A percentile compares a stretch with the other conserved stretches of the same genome.
phyloP scores from a whole-genome alignment of 2,888 invertebrate species.

The Meliscaeva auricollis region DNA sequence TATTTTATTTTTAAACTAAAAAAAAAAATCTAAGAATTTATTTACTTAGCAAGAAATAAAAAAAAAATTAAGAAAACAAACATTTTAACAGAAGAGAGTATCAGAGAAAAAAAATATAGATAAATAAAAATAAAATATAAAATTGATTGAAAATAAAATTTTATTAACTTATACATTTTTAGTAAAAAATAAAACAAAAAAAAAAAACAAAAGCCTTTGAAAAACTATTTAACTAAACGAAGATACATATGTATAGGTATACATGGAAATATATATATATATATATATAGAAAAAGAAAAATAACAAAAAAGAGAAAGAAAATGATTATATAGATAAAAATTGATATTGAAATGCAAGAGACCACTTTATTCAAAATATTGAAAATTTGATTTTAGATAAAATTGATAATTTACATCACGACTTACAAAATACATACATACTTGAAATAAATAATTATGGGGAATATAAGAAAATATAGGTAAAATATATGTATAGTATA shows the following conservation, averaged over 20 bases:
- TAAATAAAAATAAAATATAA: constrained; percentile 8
- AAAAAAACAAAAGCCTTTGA: constrained; percentile 50
- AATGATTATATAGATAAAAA: constrained; percentile 34
- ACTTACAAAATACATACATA: constrained; percentile 44
- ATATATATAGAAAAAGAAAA: constrained; percentile 29
- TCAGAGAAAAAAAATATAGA: constrained; percentile 39
- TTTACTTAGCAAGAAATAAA: constrained; percentile 69
- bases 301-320: no score
- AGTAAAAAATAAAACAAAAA: constrained; percentile 40
- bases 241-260: constrained; percentile 44
- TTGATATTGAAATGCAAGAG: constrained; percentile 70
- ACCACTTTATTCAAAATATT: constrained; percentile 70
- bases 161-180: constrained; percentile 68
- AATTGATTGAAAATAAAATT: constrained; percentile 48
- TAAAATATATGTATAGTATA: background rate
- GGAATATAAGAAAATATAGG: background rate
- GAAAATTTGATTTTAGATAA: constrained; percentile 68
- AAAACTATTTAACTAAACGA: constrained; percentile 56
- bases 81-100: constrained; percentile 35
- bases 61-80: constrained; percentile 70
- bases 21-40: constrained; percentile 73
- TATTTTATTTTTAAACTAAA: constrained; percentile 79
- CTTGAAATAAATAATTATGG: constrained; percentile 10
- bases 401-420: constrained; percentile 43
- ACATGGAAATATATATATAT: constrained; percentile 36